These are phyloP conservation scores for Haliaeetus leucogaster DNA, from an alignment of 2,113 vertebrate species.

Conservation along the genomic window DNA sequence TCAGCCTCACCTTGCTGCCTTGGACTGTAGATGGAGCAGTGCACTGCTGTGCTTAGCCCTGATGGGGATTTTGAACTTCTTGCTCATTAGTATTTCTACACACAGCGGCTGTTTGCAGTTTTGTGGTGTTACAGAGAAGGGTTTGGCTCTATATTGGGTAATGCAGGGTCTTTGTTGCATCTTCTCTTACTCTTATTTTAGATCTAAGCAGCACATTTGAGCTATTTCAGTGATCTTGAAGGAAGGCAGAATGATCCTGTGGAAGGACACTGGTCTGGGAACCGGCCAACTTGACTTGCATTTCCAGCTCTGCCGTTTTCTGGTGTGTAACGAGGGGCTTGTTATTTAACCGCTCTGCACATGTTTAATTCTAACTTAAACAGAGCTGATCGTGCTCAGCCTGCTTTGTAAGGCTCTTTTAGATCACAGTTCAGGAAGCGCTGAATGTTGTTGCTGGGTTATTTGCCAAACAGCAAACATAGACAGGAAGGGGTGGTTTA, in stretches of 20 bases:
- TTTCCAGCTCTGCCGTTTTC: neutral
- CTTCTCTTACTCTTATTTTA: constrained; percentile 23
- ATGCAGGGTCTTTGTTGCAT: neutral
- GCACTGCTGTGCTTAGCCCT: neutral
- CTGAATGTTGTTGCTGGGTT: neutral
- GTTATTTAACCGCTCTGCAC: neutral
- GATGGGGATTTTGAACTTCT: neutral
- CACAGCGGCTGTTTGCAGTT: neutral
- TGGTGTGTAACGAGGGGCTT: neutral
- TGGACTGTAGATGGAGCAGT: constrained; percentile 24
- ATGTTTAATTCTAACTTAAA: neutral
- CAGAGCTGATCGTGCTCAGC: neutral
- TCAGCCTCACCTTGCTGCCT: constrained; percentile 2
- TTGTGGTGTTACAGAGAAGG: neutral
- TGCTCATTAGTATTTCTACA: neutral
- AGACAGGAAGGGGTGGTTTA: constrained; percentile 1
- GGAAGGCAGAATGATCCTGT: neutral
- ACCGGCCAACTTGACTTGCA: neutral
- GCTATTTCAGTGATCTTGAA: constrained; percentile 34
- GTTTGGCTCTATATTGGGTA: neutral
- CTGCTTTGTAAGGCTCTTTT: neutral
- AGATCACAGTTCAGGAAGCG: neutral
- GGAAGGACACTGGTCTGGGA: constrained; percentile 43
- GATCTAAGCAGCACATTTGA: neutral
- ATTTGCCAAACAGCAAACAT: neutral